Conservation (phyloP, 2,797 vertebrate genomes). For the Kryptolebias ocellatus region DNA sequence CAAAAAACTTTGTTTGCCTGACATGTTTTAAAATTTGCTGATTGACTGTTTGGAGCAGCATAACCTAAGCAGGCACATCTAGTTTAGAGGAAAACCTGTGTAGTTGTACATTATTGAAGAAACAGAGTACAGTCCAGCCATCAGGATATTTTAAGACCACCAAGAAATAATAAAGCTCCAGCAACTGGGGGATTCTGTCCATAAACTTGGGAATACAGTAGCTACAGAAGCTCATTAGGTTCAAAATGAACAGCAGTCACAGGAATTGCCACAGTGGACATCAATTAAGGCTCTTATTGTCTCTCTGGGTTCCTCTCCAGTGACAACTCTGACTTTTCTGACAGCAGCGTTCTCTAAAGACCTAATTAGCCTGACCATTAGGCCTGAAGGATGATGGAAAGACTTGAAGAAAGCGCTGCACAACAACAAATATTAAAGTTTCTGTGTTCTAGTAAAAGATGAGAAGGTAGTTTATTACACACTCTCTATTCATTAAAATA, state of each 20-base stretch:
- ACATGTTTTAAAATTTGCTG: too few relatives aligned
- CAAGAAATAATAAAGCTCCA: constrained; percentile 40
- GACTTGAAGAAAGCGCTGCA: constrained; percentile 12
- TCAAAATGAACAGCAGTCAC: constrained; percentile 49
- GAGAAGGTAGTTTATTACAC: neutral
- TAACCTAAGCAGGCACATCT: neutral
- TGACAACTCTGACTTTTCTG: constrained; percentile 58
- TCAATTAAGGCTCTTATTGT: constrained; percentile 63
- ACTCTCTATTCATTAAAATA: neutral
- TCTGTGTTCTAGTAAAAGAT: constrained; percentile 8
- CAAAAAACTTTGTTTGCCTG: too few relatives aligned
- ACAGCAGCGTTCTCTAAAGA: constrained; percentile 64
- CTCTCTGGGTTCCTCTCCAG: constrained; percentile 55
- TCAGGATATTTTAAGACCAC: constrained; percentile 6
- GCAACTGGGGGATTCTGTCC: constrained; percentile 6
- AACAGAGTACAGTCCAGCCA: neutral
- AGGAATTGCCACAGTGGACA: constrained; percentile 46
- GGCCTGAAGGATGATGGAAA: constrained; percentile 44
- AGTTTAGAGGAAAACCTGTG: neutral
- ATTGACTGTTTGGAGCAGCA: too few relatives aligned
- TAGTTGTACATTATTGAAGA: neutral
- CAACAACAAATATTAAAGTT: constrained; percentile 32
- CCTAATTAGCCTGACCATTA: constrained; percentile 73
- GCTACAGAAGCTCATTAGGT: constrained; percentile 53
- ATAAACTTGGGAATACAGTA: constrained; percentile 17